phyloP scores from a whole-genome alignment of 1,140 invertebrate species.

The Drosophila teissieri region DNA sequence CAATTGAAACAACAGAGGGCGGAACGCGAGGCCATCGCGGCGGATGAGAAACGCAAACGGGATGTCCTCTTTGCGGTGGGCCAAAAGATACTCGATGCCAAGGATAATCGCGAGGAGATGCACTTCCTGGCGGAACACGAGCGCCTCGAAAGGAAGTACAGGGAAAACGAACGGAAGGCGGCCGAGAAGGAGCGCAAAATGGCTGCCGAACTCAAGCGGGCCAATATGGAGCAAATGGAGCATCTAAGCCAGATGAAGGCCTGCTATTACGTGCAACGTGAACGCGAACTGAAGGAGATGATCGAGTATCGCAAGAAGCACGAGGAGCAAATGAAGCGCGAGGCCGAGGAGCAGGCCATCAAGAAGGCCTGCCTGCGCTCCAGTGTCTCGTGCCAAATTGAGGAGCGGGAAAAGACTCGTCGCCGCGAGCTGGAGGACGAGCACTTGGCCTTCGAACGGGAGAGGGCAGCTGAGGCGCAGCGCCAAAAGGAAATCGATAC shows the following conservation, averaged over 20 bases:
- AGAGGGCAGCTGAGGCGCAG: conserved; percentile 23
- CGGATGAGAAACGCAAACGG: conserved; percentile 44
- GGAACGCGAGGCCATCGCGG: conserved; percentile 48
- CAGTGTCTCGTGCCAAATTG: conserved; percentile 59
- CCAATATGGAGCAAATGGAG: conserved; percentile 56
- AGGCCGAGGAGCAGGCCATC: conserved; percentile 25
- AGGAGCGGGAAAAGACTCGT: conserved; percentile 53
- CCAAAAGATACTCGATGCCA: conserved; percentile 65
- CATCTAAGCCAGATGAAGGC: conserved; percentile 53
- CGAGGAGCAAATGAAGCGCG: conserved; percentile 46
- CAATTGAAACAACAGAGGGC: conserved; percentile 31
- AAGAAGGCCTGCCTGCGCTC: conserved; percentile 47
- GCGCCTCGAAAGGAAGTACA: conserved; percentile 63
- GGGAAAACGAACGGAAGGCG: conserved; percentile 50
- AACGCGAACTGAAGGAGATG: conserved; percentile 50
- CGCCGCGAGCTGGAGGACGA: conserved; percentile 53
- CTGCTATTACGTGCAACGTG: conserved; percentile 56
- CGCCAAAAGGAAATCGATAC: conserved; percentile 68
- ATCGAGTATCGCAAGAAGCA: conserved; percentile 28
- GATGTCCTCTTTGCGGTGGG: conserved; percentile 54
- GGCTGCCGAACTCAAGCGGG: conserved; percentile 46
- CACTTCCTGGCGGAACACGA: conserved; percentile 65
- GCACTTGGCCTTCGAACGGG: conserved; percentile 34
- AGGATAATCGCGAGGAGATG: conserved; percentile 71
- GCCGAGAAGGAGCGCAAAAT: conserved; percentile 43